These are phyloP conservation scores for Hycleus phaleratus DNA, from an alignment of 1,140 invertebrate species.

Conservation along the genomic window DNA sequence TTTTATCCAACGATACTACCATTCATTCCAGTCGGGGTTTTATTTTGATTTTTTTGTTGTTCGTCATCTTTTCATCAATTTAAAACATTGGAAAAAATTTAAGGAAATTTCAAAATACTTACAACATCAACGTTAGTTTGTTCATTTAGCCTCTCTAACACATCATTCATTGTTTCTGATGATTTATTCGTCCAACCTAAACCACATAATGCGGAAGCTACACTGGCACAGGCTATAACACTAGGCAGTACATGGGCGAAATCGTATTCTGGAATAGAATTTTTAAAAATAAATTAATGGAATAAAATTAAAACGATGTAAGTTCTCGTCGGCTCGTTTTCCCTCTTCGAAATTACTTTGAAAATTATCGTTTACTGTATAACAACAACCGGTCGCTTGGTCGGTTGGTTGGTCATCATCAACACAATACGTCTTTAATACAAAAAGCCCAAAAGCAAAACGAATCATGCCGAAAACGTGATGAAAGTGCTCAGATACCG, in stretches of 20 bases:
- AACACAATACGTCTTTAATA: too few relatives aligned
- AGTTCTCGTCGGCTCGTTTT: not conserved
- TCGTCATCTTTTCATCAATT: not conserved
- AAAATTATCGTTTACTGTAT: not conserved
- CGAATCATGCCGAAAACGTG: constrained; percentile 7
- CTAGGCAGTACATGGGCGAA: constrained; percentile 77
- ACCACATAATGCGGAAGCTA: constrained; percentile 74
- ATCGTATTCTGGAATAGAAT: constrained; percentile 72
- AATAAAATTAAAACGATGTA: not conserved
- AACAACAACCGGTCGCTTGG: not conserved
- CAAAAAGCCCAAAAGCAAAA: not conserved
- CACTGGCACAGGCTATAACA: constrained; percentile 76
- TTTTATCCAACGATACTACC: not conserved
- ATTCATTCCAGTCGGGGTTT: not conserved
- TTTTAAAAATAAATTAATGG: not conserved
- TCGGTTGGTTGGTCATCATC: not conserved
- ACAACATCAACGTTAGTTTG: constrained; percentile 75
- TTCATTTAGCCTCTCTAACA: constrained; percentile 57
- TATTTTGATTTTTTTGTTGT: not conserved
- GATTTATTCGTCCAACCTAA: constrained; percentile 56
- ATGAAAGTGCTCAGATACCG: constrained; percentile 14
- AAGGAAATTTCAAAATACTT: constrained; percentile 32
- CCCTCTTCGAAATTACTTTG: not conserved
- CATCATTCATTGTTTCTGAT: constrained; percentile 42
- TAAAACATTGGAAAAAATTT: not conserved